Evolutionary conservation across 2,888 invertebrate species (phyloP).

Genomic region (Drosophila ezoana): DNA sequence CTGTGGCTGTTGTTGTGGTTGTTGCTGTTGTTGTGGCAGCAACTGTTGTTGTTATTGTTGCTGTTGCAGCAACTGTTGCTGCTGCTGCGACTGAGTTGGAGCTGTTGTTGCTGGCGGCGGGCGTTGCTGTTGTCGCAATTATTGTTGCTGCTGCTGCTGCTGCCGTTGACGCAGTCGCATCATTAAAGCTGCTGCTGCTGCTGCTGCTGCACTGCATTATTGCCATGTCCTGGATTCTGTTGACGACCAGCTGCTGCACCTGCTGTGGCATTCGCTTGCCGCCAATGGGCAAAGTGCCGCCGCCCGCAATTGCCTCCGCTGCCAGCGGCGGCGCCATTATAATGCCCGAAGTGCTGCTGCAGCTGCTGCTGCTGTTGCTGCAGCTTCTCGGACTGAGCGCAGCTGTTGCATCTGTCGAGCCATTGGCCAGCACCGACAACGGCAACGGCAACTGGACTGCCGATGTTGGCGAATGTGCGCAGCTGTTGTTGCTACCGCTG

Average conservation of each 20-base stretch:
- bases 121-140: conserved; percentile 16
- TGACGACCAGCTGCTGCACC: conserved; percentile 5
- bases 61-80: conserved; percentile 15
- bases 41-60: conserved; percentile 8
- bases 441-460: conserved; percentile 10
- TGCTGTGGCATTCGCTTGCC: conserved; percentile 7
- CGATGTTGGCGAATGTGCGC: background rate
- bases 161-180: conserved; percentile 1
- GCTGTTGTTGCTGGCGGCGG: conserved; percentile 16
- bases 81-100: conserved; percentile 9
- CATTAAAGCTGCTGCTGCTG: conserved; percentile 25
- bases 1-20: background rate
- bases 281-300: conserved; percentile 1
- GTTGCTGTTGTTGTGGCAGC: conserved; percentile 14
- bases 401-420: conserved; percentile 17
- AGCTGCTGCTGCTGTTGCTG: conserved; percentile 18
- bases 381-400: conserved; percentile 23
- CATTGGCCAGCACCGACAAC: conserved; percentile 11
- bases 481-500: conserved; percentile 5
- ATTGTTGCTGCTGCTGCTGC: conserved; percentile 3
- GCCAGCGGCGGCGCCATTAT: conserved; percentile 28
- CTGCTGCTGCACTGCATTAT: conserved; percentile 55
- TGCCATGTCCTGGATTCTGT: conserved; percentile 41
- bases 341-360: conserved; percentile 11
- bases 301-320: conserved; percentile 15